Percentiles rank a stretch among this genome's conserved stretches.
These are phyloP conservation scores for Pinctada fucata DNA, from an alignment of 2,888 invertebrate genomes.

Conservation along the genomic window DNA sequence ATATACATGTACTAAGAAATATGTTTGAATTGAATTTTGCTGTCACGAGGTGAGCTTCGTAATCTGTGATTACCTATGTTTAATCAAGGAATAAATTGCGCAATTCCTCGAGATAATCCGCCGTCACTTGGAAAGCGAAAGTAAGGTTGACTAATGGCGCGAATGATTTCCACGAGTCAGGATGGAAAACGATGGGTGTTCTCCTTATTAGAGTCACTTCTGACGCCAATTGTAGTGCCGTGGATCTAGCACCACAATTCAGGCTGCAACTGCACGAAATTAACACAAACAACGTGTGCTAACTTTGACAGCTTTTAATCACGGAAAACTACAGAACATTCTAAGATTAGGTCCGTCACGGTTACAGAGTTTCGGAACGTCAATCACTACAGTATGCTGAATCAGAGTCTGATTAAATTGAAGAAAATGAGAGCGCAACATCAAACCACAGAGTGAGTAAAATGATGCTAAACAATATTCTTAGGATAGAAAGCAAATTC, in stretches of 20 bases:
- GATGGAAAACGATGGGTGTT: neutral
- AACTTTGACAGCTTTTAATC: too few species aligned
- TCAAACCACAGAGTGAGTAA: slow-evolving; percentile 11
- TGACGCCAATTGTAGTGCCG: neutral
- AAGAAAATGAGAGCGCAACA: neutral
- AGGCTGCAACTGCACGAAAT: neutral
- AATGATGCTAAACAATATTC: slow-evolving; percentile 3
- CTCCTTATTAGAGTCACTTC: too few species aligned
- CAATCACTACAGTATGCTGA: neutral
- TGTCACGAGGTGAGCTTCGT: too few species aligned
- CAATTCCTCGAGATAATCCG: neutral
- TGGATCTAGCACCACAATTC: neutral
- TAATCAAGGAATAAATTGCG: neutral
- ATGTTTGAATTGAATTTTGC: too few species aligned
- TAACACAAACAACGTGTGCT: neutral
- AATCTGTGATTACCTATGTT: too few species aligned
- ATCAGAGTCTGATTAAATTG: neutral
- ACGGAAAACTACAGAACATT: neutral
- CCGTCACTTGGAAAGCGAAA: neutral
- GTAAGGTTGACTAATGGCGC: neutral
- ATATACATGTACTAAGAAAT: too few species aligned
- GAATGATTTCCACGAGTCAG: neutral
- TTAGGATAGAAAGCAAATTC: slow-evolving; percentile 2
- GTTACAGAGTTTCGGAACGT: neutral
- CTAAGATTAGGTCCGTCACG: neutral